Evolutionary conservation across 2,113 vertebrate genomes (phyloP), one percentile per base, ranked within the genome.

Genomic region (Xyliphius kryptos): DNA sequence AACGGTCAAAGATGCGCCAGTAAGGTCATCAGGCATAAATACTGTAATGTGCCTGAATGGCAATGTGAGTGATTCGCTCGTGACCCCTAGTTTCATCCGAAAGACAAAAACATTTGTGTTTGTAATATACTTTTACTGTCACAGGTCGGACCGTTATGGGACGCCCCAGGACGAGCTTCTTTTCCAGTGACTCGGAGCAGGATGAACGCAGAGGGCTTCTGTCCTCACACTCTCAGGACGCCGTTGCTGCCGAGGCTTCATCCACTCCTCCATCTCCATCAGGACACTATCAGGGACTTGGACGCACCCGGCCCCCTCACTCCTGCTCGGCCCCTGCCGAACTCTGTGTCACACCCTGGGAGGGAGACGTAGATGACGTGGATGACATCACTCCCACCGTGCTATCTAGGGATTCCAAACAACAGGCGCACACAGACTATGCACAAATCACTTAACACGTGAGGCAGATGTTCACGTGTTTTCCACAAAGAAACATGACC

Each of bases 81-180:
- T n/a, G n/a, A n/a, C n/a, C n/a, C n/a, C n/a, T n/a, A n/a, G n/a
- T n/a, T n/a, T n/a, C n/a, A n/a, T n/a, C n/a, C n/a, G n/a, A n/a
- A n/a, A n/a, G n/a, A n/a, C n/a, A n/a, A n/a, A n/a, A n/a, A n/a
- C n/a, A n/a, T n/a, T n/a, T n/a, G n/a, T n/a, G n/a, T n/a, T n/a
- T n/a, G n/a, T n/a, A n/a, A n/a, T n/a, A n/a, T n/a, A n/a, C n/a
- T n/a, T n/a, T n/a, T n/a, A n/a, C 37, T 38, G 5, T n/a, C n/a
- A n/a, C 63, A 83, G 96, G 95, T 74, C 91, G 95, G 67, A 98
- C 96, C 0, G 93, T 97, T 56, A 80, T 97, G 87, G 96, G 95
- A 49, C 90, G 91, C 49, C 87, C 94, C 3, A 87, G 90, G 65
- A 98, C 93, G 75, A 87, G 85, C 40, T 90, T 94, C 80, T 93